These are phyloP conservation scores for Lypha dubia DNA, from an alignment of 2,888 invertebrate genomes.

Conservation along the genomic window DNA sequence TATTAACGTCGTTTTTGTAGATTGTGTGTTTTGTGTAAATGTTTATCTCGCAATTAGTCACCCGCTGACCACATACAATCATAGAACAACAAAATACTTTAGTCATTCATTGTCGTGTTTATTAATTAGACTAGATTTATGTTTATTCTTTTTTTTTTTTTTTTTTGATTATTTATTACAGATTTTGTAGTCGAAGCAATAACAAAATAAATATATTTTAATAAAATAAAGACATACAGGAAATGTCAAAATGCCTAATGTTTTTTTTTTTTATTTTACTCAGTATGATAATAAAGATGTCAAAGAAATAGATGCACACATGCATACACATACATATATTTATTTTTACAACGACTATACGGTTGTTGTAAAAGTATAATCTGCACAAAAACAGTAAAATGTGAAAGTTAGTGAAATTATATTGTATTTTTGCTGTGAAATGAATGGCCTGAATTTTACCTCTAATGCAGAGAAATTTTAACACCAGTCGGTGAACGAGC, in stretches of 20 bases:
- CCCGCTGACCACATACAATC: constrained; percentile 67
- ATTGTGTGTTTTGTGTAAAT: constrained; percentile 55
- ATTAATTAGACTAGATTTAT: constrained; percentile 65
- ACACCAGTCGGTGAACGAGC: too few relatives aligned
- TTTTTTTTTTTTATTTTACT: constrained; percentile 14
- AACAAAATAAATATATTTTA: constrained; percentile 5
- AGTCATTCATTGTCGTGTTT: constrained; percentile 46
- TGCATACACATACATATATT: too few relatives aligned
- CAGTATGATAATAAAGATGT: constrained; percentile 16
- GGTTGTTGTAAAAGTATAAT: not conserved
- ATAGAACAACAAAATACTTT: constrained; percentile 18
- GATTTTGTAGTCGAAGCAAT: not conserved
- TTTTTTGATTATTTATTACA: constrained; percentile 15
- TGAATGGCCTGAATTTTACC: too few relatives aligned
- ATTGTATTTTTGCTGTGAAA: too few relatives aligned
- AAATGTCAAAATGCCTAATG: constrained; percentile 50
- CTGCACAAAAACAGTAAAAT: too few relatives aligned
- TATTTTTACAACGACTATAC: not conserved
- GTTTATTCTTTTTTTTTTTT: constrained; percentile 34
- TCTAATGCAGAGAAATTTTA: too few relatives aligned
- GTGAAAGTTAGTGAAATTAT: too few relatives aligned
- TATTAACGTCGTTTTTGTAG: constrained; percentile 40
- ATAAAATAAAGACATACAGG: constrained; percentile 45
- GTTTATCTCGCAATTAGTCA: constrained; percentile 73
- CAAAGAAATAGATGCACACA: too few relatives aligned